Base-by-base conservation (phyloP, 2,113 vertebrate genomes). In the Phylloscopus trochiloides region DNA sequence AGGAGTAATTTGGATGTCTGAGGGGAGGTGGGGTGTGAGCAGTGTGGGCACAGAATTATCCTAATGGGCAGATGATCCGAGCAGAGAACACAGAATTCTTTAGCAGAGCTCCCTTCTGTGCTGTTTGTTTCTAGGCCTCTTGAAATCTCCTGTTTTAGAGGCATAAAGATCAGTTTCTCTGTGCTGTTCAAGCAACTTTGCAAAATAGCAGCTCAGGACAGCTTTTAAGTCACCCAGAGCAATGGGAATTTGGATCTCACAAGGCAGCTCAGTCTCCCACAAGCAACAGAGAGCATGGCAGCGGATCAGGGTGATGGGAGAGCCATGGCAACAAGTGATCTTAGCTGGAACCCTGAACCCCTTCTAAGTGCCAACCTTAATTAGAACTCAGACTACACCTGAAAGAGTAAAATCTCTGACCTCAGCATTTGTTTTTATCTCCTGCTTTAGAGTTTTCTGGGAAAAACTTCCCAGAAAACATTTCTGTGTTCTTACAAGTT, bases 51-150 rank as follows among this genome's bases (percentile, higher is more conserved):
- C 10, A 58, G 34, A 62, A 50, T 31, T 47, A 34, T 38, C 42
- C 14, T 42, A 61, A 61, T 13, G 22, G 45, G 47, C 48, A 82
- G 28, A 62, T 15, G 21, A 29, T 34, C 48, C 16, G 54, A 57
- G 22, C 6, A 83, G n/a, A 61, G 25, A 75, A 36, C 48, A 82
- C 1, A 31, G 43, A 75, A 34, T 47, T 67, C 42, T 67, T 55
- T 0, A 0, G 31, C 50, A 45, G 10, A 9, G 29, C 62, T 24
- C 48, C 16, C 7, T 3, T 6, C 55, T 29, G 22, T 1, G 16
- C 29, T 51, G 13, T 29, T 75, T 67, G 51, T 47, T 83, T 58
- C 29, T 14, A 51, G 81, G n/a, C 6, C 21, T 68, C 34, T 72
- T 74, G 74, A 36, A 63, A 50, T 20, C 34, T 76, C 22, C 32